These are phyloP conservation scores for Hydropsyche betteni DNA, from an alignment of 2,888 invertebrate genomes.

Conservation along the genomic window DNA sequence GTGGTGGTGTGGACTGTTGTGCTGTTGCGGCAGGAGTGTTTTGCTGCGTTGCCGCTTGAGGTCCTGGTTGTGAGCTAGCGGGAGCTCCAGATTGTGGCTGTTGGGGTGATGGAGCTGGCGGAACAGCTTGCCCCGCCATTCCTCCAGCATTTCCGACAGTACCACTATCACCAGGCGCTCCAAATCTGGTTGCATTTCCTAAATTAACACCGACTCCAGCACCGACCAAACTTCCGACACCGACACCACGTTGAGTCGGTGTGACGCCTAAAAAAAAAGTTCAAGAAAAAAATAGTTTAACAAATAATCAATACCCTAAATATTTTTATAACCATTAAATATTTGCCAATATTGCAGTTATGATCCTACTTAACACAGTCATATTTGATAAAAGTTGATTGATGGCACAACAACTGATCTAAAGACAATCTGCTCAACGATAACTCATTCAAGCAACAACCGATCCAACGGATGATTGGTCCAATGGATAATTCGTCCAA, in stretches of 20 bases:
- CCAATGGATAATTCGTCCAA: no score
- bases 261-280: conserved; percentile 62
- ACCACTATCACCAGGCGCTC: conserved; percentile 57
- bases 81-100: conserved; percentile 81
- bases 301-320: conserved; percentile 40
- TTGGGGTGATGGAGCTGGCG: conserved; percentile 80
- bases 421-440: no score
- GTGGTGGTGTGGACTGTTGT: conserved; percentile 57
- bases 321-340: not conserved
- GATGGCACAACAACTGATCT: no score
- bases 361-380: no score
- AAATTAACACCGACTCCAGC: conserved; percentile 52
- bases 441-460: no score
- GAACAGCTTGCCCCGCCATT: conserved; percentile 77
- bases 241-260: conserved; percentile 64
- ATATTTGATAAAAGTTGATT: no score
- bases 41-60: conserved; percentile 66
- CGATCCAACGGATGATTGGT: no score
- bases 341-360: no score
- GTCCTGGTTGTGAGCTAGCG: conserved; percentile 68
- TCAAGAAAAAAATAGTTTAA: no score
- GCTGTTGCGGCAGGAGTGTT: conserved; percentile 59
- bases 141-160: conserved; percentile 68
- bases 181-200: conserved; percentile 55
- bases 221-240: conserved; percentile 51